phyloP scores from a whole-genome alignment of 2,797 vertebrate species.

The Cossypha caffra region DNA sequence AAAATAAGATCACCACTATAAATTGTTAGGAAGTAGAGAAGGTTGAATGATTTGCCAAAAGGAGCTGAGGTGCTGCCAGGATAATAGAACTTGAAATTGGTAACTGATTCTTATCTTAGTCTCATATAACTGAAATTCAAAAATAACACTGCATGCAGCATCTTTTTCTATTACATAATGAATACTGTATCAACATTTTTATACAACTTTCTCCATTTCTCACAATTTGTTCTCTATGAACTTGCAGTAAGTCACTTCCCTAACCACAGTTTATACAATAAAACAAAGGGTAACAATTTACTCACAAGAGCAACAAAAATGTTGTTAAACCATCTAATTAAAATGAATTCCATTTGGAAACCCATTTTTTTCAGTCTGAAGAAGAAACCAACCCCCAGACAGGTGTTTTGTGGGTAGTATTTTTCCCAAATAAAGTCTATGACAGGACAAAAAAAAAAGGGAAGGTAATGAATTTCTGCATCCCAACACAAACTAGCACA shows the following conservation, averaged over 20 bases:
- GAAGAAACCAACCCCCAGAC: not conserved
- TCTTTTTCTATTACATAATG: not conserved
- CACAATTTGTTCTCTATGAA: not conserved
- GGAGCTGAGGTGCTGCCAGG: not conserved
- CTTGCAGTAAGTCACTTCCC: not conserved
- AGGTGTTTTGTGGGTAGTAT: not conserved
- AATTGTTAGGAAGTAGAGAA: not conserved
- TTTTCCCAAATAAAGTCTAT: not conserved
- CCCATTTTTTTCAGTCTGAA: not conserved
- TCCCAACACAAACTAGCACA: not conserved
- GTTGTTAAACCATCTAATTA: not conserved
- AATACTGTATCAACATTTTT: not conserved
- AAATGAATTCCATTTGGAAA: not conserved
- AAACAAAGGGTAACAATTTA: not conserved
- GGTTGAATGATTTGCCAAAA: constrained; percentile 4
- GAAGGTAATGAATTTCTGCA: not conserved
- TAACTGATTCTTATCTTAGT: not conserved
- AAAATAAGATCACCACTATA: not conserved
- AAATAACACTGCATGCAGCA: not conserved
- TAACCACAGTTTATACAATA: not conserved
- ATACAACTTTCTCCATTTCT: not conserved
- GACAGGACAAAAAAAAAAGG: not conserved
- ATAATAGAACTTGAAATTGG: not conserved
- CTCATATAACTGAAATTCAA: not conserved
- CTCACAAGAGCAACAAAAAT: not conserved